These are phyloP conservation scores for Bombus fervidus DNA, from an alignment of 1,140 invertebrate genomes.

Conservation along the genomic window DNA sequence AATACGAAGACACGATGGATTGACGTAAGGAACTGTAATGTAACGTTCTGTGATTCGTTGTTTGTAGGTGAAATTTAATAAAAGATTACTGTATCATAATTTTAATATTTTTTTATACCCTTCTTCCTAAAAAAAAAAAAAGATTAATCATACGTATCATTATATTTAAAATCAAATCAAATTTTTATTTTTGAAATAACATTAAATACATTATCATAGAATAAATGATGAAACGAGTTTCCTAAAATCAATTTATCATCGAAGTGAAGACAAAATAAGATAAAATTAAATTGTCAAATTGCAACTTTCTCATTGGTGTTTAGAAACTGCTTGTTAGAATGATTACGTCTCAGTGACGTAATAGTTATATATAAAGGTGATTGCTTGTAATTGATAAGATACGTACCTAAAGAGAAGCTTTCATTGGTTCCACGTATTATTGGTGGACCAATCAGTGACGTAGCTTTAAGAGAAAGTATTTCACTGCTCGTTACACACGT, in stretches of 20 bases:
- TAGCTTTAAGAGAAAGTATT: not conserved
- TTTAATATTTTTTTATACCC: not conserved
- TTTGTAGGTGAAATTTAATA: constrained; percentile 84
- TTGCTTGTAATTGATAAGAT: constrained; percentile 34
- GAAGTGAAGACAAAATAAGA: not conserved
- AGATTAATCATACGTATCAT: not conserved
- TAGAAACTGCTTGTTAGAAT: not conserved
- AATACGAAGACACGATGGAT: constrained; percentile 80
- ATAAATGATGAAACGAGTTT: not conserved
- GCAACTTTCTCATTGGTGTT: not conserved
- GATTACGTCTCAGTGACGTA: constrained; percentile 27
- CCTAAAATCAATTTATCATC: not conserved
- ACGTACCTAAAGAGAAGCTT: not conserved
- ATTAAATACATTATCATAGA: not conserved
- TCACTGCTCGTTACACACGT: not conserved
- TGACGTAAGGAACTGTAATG: constrained; percentile 82
- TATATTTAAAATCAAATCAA: not conserved
- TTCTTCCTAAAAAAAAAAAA: too few species aligned
- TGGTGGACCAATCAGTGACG: not conserved
- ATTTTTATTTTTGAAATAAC: not conserved
- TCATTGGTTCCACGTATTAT: not conserved
- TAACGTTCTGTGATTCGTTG: constrained; percentile 84
- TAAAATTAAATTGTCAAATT: not conserved
- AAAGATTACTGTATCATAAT: constrained; percentile 81
- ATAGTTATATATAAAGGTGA: constrained; percentile 26